These are phyloP conservation scores for Agrotis exclamationis DNA, from an alignment of 2,888 invertebrate genomes.

Conservation along the genomic window DNA sequence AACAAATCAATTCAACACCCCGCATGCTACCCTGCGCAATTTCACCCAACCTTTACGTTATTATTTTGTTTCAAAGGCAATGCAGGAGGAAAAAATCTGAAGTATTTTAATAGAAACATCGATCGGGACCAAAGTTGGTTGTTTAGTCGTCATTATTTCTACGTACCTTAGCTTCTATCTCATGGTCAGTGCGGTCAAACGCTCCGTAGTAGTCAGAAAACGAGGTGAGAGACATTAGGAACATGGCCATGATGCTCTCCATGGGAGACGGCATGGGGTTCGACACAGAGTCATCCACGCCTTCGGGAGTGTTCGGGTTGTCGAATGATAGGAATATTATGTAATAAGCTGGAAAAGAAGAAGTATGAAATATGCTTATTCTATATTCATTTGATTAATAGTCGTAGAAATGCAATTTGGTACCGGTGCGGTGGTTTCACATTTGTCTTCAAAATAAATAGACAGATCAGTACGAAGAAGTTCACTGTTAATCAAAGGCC, in stretches of 20 bases:
- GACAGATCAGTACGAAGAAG: too few species aligned
- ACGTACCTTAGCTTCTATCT: slow-evolving; percentile 96
- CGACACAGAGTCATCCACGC: slow-evolving; percentile 95
- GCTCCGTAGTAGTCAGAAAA: slow-evolving; percentile 98
- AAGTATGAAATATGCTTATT: neutral
- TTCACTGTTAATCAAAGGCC: neutral
- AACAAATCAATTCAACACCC: neutral
- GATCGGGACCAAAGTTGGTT: neutral
- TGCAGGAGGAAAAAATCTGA: neutral
- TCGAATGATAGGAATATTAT: slow-evolving; percentile 97
- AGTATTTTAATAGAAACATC: neutral
- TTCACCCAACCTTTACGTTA: too few species aligned
- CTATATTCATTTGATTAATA: neutral
- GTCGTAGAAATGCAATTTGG: too few species aligned
- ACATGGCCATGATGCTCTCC: slow-evolving; percentile 99
- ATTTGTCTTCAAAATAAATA: too few species aligned
- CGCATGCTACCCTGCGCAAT: neutral
- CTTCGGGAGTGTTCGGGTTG: slow-evolving; percentile 95
- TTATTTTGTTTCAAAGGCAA: neutral
- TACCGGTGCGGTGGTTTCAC: too few species aligned
- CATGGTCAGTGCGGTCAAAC: slow-evolving; percentile 97
- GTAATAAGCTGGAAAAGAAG: slow-evolving; percentile 93
- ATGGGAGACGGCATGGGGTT: slow-evolving; percentile 98
- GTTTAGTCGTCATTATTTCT: neutral
- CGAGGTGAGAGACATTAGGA: slow-evolving; percentile 99